Percentiles rank a stretch among this genome's conserved stretches.
These are phyloP conservation scores for Portunus trituberculatus DNA, from an alignment of 1,140 invertebrate species.

Conservation along the genomic window DNA sequence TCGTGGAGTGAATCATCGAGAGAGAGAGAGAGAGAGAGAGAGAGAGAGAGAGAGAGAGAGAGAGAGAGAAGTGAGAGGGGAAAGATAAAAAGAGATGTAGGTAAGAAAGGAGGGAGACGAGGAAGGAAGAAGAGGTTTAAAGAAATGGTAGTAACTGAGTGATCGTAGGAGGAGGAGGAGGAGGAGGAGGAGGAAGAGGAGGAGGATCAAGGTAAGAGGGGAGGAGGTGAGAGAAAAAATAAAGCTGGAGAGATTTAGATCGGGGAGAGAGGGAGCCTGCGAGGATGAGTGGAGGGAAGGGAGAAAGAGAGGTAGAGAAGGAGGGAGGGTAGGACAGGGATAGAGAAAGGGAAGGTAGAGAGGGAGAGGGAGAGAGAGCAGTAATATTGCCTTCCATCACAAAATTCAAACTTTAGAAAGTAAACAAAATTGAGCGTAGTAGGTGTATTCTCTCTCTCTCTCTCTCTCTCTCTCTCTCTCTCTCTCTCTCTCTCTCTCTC, in stretches of 20 bases:
- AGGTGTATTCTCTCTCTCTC: not conserved
- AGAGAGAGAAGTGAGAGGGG: no score
- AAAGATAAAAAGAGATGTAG: not conserved
- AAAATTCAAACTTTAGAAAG: conserved; percentile 41
- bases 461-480: no score
- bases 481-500: no score
- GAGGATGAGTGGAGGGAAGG: not conserved
- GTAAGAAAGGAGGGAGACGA: not conserved
- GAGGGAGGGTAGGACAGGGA: no score
- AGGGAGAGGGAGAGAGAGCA: not conserved
- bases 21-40: not conserved
- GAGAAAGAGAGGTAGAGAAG: not conserved
- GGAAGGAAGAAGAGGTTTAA: not conserved
- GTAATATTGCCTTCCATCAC: conserved; percentile 40
- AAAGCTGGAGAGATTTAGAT: not conserved
- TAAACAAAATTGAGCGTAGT: conserved; percentile 44
- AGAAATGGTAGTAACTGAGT: not conserved
- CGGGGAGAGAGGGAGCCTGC: not conserved
- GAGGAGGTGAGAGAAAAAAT: not conserved
- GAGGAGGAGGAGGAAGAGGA: not conserved
- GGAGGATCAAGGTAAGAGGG: not conserved
- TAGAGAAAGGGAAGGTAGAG: not conserved
- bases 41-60: no score
- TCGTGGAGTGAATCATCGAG: not conserved
- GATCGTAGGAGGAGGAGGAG: not conserved